A percentile compares a stretch with the other conserved stretches of the same genome.
Evolutionary conservation across 2,888 invertebrate genomes (phyloP).

Genomic region (Scotopteryx bipunctaria): DNA sequence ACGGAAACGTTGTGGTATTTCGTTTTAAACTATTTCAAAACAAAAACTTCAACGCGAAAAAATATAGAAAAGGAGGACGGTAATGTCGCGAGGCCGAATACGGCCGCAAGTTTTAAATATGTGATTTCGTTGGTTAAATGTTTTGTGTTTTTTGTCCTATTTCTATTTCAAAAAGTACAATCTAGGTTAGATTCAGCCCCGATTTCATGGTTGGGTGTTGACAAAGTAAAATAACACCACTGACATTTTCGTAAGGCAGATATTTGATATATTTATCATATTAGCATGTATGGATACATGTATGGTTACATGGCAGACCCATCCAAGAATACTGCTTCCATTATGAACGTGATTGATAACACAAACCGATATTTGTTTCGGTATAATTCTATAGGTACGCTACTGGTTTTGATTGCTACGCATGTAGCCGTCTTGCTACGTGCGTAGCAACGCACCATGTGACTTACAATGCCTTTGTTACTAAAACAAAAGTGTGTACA

Average conservation of each 20-base stretch:
- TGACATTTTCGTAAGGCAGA: too few species aligned
- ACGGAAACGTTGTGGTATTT: slow-evolving; percentile 24
- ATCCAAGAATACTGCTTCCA: too few species aligned
- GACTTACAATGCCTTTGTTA: background rate
- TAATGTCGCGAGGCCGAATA: slow-evolving; percentile 7
- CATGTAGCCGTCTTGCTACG: background rate
- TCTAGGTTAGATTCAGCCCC: too few species aligned
- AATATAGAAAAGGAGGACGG: slow-evolving; percentile 4
- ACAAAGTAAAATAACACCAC: too few species aligned
- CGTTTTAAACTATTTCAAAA: slow-evolving; percentile 18
- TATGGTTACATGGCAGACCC: too few species aligned
- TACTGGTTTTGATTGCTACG: background rate
- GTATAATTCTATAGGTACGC: too few species aligned
- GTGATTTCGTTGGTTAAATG: slow-evolving; percentile 13
- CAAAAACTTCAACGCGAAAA: slow-evolving; percentile 24
- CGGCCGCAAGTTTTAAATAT: slow-evolving; percentile 18
- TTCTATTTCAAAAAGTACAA: slow-evolving; percentile 5
- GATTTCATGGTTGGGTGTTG: too few species aligned
- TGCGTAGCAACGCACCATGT: background rate
- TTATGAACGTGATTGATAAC: too few species aligned
- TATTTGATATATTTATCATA: too few species aligned
- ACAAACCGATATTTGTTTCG: too few species aligned
- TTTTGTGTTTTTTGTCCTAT: slow-evolving; percentile 1
- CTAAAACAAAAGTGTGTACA: too few species aligned
- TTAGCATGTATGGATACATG: too few species aligned